Conservation (phyloP, 2,888 invertebrate species). For the Limenitis camilla region DNA sequence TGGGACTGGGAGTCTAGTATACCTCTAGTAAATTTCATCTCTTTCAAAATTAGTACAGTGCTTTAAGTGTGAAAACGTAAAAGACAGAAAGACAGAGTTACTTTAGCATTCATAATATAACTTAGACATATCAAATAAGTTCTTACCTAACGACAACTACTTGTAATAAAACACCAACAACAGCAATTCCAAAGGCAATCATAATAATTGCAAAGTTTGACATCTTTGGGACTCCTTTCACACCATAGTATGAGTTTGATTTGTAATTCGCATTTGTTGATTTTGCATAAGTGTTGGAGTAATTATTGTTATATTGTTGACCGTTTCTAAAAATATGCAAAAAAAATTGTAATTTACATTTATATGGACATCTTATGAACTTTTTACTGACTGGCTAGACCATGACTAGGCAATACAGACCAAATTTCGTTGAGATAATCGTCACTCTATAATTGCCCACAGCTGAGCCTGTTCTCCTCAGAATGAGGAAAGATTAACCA, state of each 20-base stretch:
- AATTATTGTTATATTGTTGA: slow-evolving; percentile 44
- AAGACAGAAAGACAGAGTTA: background rate
- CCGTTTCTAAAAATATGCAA: slow-evolving; percentile 43
- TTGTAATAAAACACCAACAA: slow-evolving; percentile 76
- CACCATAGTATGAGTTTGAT: slow-evolving; percentile 76
- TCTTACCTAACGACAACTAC: slow-evolving; percentile 75
- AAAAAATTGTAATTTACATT: background rate
- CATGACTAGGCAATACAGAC: too few species aligned
- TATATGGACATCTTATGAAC: too few species aligned
- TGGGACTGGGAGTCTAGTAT: too few species aligned
- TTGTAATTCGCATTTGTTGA: slow-evolving; percentile 24
- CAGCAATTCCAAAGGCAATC: slow-evolving; percentile 71
- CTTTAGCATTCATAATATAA: background rate
- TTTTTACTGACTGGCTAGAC: too few species aligned
- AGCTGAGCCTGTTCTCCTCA: too few species aligned
- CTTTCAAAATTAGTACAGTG: too few species aligned
- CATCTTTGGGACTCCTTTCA: slow-evolving; percentile 73
- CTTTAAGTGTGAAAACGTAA: too few species aligned
- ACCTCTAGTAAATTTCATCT: too few species aligned
- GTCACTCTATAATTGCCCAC: too few species aligned
- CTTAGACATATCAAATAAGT: background rate
- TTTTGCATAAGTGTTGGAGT: slow-evolving; percentile 34
- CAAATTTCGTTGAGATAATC: too few species aligned
- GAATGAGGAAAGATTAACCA: too few species aligned
- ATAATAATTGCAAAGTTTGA: slow-evolving; percentile 77